These are phyloP conservation scores for Lasiurus borealis DNA, from an alignment of 2,113 vertebrate genomes.

Conservation along the genomic window DNA sequence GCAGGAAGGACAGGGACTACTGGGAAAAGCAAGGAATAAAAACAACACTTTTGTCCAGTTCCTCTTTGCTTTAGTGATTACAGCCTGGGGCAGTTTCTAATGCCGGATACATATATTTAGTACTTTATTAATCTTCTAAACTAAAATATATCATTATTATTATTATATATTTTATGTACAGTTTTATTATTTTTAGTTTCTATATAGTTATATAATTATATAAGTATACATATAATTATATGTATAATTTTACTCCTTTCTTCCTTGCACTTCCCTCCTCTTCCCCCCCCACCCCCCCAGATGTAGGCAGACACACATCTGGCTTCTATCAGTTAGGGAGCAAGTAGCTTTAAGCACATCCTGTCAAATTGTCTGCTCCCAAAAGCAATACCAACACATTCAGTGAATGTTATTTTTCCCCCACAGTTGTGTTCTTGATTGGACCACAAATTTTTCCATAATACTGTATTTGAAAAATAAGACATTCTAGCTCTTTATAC, in stretches of 20 bases:
- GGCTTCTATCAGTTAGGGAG: slow-evolving; percentile 76
- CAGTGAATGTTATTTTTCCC: slow-evolving; percentile 65
- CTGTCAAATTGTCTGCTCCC: slow-evolving; percentile 79
- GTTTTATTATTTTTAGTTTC: background rate
- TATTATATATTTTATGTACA: background rate
- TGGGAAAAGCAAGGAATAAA: background rate
- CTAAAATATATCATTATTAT: slow-evolving; percentile 34
- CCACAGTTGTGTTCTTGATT: slow-evolving; percentile 79
- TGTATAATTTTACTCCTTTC: background rate
- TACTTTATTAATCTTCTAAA: slow-evolving; percentile 17
- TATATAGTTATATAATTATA: background rate
- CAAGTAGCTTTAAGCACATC: slow-evolving; percentile 78
- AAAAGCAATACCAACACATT: slow-evolving; percentile 78
- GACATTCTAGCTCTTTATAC: slow-evolving; percentile 63
- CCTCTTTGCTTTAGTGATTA: background rate
- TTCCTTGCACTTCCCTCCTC: background rate
- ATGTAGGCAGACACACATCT: slow-evolving; percentile 76
- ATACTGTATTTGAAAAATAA: slow-evolving; percentile 76
- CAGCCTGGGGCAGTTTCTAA: background rate
- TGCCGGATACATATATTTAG: background rate
- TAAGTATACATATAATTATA: background rate
- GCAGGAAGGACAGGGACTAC: background rate
- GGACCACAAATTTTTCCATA: slow-evolving; percentile 80
- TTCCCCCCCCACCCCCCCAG: background rate
- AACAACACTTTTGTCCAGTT: background rate